Evolutionary conservation across 2,797 vertebrate genomes (phyloP).

Genomic region (Naso thynnoides): DNA sequence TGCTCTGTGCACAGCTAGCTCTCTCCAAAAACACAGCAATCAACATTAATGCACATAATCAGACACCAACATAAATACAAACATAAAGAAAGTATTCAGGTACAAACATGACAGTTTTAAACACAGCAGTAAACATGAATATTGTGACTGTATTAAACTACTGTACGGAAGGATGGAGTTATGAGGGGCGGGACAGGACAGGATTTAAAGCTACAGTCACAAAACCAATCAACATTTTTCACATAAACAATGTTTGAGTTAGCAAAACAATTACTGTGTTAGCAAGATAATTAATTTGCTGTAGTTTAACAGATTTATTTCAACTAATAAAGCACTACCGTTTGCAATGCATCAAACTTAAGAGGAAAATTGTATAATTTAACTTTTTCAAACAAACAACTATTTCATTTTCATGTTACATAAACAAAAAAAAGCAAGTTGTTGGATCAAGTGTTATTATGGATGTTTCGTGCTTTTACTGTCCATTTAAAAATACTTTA

Average conservation of each 20-base stretch:
- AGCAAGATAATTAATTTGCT: neutral
- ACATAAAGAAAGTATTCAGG: slow-evolving; percentile 23
- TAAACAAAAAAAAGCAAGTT: neutral
- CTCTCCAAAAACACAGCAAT: slow-evolving; percentile 28
- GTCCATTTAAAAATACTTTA: neutral
- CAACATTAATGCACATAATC: slow-evolving; percentile 1
- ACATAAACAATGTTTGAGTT: neutral
- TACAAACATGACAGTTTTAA: slow-evolving; percentile 16
- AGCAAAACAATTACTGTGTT: neutral
- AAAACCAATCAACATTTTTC: neutral
- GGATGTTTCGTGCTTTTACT: neutral
- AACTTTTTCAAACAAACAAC: neutral
- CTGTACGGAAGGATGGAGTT: slow-evolving; percentile 20
- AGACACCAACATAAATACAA: slow-evolving; percentile 10
- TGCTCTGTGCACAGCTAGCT: slow-evolving; percentile 27
- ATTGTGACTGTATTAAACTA: neutral
- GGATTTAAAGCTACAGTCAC: slow-evolving; percentile 13
- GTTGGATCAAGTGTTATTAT: neutral
- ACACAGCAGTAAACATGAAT: slow-evolving; percentile 8
- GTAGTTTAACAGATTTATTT: neutral
- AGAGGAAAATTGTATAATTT: neutral
- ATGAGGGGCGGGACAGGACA: slow-evolving; percentile 17
- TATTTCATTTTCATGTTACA: neutral
- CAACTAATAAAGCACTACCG: neutral
- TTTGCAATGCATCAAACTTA: neutral